These are phyloP conservation scores for Peromyscus eremicus DNA, from an alignment of 2,797 vertebrate species.

Conservation along the genomic window DNA sequence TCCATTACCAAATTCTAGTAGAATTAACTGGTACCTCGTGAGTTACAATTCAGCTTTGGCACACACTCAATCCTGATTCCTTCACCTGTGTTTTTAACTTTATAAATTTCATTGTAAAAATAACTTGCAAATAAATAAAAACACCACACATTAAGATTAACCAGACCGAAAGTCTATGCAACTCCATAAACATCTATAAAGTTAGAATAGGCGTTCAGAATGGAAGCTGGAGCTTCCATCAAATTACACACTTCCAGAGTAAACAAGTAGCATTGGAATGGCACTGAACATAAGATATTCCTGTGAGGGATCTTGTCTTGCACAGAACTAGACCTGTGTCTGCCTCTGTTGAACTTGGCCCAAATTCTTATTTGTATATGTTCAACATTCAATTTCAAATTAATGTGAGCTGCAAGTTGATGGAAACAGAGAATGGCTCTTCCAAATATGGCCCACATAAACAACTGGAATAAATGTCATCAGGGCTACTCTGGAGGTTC, in stretches of 20 bases:
- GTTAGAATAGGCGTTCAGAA: not conserved
- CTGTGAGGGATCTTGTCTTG: not conserved
- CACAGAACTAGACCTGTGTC: not conserved
- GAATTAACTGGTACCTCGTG: not conserved
- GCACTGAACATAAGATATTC: not conserved
- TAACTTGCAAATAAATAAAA: not conserved
- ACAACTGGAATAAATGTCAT: constrained; percentile 23
- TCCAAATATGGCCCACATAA: constrained; percentile 1
- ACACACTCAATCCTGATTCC: not conserved
- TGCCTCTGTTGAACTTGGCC: not conserved
- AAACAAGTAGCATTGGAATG: not conserved
- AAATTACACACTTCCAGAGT: not conserved
- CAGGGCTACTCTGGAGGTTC: not conserved
- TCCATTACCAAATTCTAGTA: not conserved
- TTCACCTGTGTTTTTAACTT: not conserved
- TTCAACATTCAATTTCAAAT: not conserved
- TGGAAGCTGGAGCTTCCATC: not conserved
- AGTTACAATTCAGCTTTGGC: not conserved
- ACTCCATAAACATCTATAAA: not conserved
- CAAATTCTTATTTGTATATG: not conserved
- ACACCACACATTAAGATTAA: not conserved
- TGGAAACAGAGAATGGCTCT: constrained; percentile 44
- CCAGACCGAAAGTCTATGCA: not conserved
- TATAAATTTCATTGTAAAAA: not conserved
- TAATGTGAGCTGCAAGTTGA: not conserved